Evolutionary conservation across 2,113 vertebrate species (phyloP).

Genomic region (Rhadina sibilatrix): DNA sequence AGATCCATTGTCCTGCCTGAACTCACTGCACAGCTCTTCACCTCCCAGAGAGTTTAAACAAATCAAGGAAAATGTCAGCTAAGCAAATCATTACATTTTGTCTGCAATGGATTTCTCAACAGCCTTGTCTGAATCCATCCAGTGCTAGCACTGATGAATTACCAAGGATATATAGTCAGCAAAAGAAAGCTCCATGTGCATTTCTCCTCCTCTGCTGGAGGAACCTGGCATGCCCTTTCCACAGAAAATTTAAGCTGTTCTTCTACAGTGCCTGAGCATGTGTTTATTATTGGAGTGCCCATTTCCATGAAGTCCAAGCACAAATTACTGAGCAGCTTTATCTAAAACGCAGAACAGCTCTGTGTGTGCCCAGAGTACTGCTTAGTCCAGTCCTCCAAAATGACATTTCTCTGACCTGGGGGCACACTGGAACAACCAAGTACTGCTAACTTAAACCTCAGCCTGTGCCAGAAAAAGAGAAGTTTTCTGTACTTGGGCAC

Average conservation of each 20-base stretch:
- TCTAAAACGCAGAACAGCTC: not conserved
- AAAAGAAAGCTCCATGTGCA: not conserved
- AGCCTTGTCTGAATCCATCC: not conserved
- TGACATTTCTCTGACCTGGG: conserved; percentile 3
- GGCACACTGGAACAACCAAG: not conserved
- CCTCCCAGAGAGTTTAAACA: not conserved
- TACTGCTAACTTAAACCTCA: conserved; percentile 38
- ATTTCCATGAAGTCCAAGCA: not conserved
- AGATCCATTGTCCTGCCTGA: not conserved
- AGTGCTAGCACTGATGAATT: not conserved
- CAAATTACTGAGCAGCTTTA: conserved; percentile 20
- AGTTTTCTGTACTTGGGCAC: conserved; percentile 22
- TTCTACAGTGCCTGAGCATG: not conserved
- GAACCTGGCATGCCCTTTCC: not conserved
- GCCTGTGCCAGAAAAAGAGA: conserved; percentile 13
- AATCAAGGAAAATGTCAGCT: not conserved
- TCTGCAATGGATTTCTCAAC: not conserved
- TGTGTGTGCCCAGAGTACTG: not conserved
- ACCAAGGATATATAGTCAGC: not conserved
- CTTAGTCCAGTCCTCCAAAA: not conserved
- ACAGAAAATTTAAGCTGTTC: not conserved
- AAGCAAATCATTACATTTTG: not conserved
- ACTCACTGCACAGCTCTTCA: not conserved
- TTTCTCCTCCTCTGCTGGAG: not conserved
- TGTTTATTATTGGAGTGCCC: not conserved